These are phyloP conservation scores for Percopsis transmontana DNA, from an alignment of 2,113 vertebrate genomes.

Conservation along the genomic window DNA sequence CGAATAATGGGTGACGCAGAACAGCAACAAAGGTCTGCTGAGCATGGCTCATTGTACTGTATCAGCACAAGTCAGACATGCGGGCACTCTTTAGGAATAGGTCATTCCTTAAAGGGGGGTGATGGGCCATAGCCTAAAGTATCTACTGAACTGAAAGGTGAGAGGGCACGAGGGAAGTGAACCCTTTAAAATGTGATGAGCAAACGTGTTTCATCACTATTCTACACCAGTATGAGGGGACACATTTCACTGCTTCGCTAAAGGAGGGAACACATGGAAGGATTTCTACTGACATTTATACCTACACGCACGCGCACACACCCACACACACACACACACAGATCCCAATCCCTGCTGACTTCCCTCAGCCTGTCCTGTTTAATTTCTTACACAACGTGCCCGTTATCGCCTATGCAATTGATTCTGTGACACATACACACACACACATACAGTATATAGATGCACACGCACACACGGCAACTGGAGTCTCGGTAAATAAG, in stretches of 20 bases:
- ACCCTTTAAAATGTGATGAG: slow-evolving; percentile 43
- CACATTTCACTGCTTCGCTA: slow-evolving; percentile 24
- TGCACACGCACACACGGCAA: slow-evolving; percentile 17
- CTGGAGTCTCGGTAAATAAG: slow-evolving; percentile 42
- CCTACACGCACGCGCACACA: slow-evolving; percentile 7
- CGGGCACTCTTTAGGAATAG: slow-evolving; percentile 42
- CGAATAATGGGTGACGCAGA: slow-evolving; percentile 23
- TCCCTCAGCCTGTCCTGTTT: slow-evolving; percentile 33
- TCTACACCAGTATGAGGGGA: slow-evolving; percentile 10
- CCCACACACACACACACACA: neutral
- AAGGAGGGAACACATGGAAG: slow-evolving; percentile 24
- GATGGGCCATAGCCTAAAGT: slow-evolving; percentile 48
- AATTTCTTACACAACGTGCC: slow-evolving; percentile 44
- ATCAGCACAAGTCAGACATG: slow-evolving; percentile 9
- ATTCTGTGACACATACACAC: slow-evolving; percentile 4
- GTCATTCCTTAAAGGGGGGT: slow-evolving; percentile 51
- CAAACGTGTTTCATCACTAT: slow-evolving; percentile 44
- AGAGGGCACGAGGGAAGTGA: slow-evolving; percentile 41
- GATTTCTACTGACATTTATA: slow-evolving; percentile 14
- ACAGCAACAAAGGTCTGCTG: slow-evolving; percentile 11
- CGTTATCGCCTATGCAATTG: slow-evolving; percentile 32
- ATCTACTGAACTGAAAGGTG: slow-evolving; percentile 39
- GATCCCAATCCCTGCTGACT: neutral
- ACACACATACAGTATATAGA: slow-evolving; percentile 21
- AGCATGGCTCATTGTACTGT: neutral